Conservation (phyloP, 2,113 vertebrate genomes). For the Elephas maximus region DNA sequence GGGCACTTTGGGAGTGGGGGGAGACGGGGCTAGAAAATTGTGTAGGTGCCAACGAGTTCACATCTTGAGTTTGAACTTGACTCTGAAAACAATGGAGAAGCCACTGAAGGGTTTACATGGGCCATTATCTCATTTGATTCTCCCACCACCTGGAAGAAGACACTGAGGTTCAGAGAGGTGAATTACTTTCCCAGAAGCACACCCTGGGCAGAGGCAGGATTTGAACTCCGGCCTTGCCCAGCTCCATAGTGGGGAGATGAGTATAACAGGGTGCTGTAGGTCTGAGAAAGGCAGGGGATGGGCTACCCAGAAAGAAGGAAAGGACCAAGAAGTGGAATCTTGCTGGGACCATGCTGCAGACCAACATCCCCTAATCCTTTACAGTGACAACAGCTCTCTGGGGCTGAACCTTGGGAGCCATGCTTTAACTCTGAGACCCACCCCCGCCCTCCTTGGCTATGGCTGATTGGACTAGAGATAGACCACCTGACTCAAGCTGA, state of each 20-base stretch:
- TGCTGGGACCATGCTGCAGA: not conserved
- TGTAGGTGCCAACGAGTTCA: not conserved
- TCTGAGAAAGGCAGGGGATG: not conserved
- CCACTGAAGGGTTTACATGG: not conserved
- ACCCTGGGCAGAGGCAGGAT: not conserved
- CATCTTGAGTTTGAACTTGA: not conserved
- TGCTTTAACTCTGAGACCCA: not conserved
- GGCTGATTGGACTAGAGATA: too few relatives aligned
- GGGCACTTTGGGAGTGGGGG: not conserved
- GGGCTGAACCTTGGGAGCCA: not conserved
- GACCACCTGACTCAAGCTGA: too few relatives aligned
- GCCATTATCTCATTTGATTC: not conserved
- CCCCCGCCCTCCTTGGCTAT: not conserved
- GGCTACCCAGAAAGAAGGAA: not conserved
- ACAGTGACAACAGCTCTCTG: not conserved
- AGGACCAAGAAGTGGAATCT: not conserved
- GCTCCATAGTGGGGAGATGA: not conserved
- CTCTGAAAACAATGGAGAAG: not conserved
- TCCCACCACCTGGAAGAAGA: not conserved
- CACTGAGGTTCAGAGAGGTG: too few relatives aligned
- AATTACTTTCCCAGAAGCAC: not conserved
- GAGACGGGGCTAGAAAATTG: not conserved
- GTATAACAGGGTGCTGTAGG: not conserved
- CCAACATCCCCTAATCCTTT: rapidly evolving
- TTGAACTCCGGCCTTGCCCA: not conserved